Conservation (phyloP, 2,888 invertebrate species). For the Epirrhoe alternata region DNA sequence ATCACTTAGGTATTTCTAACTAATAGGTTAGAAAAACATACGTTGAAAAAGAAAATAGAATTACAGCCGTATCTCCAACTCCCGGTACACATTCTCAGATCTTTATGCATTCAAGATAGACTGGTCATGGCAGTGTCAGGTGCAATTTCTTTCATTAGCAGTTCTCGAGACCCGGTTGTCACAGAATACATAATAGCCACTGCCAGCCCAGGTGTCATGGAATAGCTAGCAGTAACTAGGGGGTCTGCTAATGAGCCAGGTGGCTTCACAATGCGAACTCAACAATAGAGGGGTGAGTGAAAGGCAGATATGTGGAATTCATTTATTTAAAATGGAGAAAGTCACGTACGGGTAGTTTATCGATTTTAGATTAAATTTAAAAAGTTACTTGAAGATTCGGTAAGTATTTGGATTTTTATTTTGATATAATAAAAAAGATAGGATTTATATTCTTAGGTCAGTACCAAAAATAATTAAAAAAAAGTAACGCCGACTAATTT, state of each 20-base stretch:
- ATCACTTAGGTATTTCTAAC: no score
- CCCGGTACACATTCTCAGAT: no score
- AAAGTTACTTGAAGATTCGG: neutral
- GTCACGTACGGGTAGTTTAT: conserved; percentile 36
- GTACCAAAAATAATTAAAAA: neutral
- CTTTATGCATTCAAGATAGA: no score
- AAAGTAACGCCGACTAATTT: neutral
- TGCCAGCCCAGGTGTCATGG: conserved; percentile 5
- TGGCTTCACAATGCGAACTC: conserved; percentile 71
- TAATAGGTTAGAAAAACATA: no score
- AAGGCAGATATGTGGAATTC: conserved; percentile 50
- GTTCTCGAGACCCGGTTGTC: neutral
- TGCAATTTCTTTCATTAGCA: neutral
- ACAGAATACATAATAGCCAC: conserved; percentile 10
- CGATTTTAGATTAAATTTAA: conserved; percentile 10
- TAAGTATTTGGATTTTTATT: neutral
- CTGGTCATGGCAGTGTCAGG: neutral
- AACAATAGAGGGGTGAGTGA: conserved; percentile 71
- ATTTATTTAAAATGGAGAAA: conserved; percentile 46
- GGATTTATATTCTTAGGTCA: no score
- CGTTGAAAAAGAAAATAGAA: no score
- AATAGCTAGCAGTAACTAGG: conserved; percentile 29
- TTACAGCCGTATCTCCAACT: no score
- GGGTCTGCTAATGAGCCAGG: conserved; percentile 77
- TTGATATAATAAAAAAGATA: neutral